Conservation (phyloP, 2,797 vertebrate genomes). For the Dromococcyx pavoninus region DNA sequence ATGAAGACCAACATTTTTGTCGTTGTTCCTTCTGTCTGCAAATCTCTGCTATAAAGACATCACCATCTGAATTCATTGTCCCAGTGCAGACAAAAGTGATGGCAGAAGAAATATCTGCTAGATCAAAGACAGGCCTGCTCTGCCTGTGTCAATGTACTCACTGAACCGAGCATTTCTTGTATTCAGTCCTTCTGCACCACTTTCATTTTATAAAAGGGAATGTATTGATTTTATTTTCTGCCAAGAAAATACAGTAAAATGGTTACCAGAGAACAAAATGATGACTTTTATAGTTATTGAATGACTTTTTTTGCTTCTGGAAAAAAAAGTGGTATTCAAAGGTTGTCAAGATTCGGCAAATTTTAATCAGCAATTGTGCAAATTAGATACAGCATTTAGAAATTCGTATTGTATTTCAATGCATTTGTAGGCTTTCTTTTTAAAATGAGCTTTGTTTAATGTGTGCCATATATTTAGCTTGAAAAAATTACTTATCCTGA, state of each 20-base stretch:
- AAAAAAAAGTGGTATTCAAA: background rate
- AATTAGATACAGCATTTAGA: background rate
- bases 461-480: background rate
- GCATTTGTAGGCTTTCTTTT: background rate
- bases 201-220: background rate
- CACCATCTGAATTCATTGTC: background rate
- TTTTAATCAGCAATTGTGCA: background rate
- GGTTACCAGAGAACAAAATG: background rate
- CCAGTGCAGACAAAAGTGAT: background rate
- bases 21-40: background rate
- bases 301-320: background rate
- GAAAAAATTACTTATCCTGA: background rate
- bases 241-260: background rate
- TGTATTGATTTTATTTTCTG: conserved; percentile 41
- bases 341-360: background rate
- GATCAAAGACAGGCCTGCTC: background rate
- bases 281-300: background rate
- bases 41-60: background rate
- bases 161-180: background rate
- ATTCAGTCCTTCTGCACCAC: background rate
- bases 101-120: background rate
- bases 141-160: background rate
- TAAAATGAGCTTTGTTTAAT: background rate
- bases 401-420: background rate
- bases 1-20: background rate